phyloP scores from a whole-genome alignment of 2,113 vertebrate genomes.

The Myocastor coypus region DNA sequence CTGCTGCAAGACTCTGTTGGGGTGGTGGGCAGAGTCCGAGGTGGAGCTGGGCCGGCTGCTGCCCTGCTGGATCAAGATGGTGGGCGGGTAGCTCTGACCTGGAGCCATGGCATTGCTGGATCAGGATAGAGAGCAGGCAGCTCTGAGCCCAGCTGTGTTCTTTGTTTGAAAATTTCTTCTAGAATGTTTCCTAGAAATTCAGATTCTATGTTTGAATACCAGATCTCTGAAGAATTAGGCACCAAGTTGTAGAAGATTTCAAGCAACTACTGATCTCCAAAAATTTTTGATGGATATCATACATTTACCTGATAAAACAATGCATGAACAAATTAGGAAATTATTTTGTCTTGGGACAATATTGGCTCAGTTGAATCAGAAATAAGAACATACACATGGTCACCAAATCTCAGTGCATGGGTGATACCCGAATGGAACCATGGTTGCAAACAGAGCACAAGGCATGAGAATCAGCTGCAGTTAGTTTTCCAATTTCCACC shows the following conservation, averaged over 20 bases:
- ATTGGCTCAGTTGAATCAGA: neutral
- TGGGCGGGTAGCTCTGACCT: too few relatives aligned
- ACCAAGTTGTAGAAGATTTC: neutral
- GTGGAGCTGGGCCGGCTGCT: too few relatives aligned
- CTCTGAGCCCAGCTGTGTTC: too few relatives aligned
- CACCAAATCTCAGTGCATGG: neutral
- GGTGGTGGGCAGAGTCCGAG: too few relatives aligned
- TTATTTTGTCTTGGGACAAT: neutral
- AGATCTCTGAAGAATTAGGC: neutral
- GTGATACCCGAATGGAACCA: neutral
- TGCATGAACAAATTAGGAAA: neutral
- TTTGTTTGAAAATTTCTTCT: neutral
- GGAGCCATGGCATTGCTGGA: too few relatives aligned
- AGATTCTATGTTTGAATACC: neutral
- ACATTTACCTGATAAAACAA: neutral
- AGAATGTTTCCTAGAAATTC: neutral
- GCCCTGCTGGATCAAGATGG: too few relatives aligned
- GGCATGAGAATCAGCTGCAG: neutral
- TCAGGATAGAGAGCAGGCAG: too few relatives aligned
- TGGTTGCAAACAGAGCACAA: neutral
- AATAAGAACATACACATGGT: neutral
- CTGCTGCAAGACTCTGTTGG: too few relatives aligned
- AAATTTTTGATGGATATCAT: neutral
- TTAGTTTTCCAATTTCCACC: neutral
- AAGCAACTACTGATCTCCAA: neutral